Conservation (phyloP, 2,113 vertebrate species). For the Vireo altiloquus region DNA sequence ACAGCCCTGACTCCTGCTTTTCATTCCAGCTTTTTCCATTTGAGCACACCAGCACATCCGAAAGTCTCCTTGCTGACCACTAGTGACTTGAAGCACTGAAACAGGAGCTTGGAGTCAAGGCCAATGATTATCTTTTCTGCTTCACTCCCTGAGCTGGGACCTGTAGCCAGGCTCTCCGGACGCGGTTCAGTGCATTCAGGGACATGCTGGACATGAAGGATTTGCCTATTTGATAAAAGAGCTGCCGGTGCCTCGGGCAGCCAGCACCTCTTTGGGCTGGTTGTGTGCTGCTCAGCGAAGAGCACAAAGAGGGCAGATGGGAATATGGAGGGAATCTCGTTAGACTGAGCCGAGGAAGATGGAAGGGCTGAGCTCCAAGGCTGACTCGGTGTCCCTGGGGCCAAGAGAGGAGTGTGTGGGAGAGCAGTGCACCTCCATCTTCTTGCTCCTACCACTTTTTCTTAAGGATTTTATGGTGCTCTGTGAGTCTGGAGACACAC, state of each 20-base stretch:
- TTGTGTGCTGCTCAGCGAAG: background rate
- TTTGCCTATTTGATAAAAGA: background rate
- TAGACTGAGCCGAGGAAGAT: background rate
- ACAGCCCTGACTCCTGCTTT: background rate
- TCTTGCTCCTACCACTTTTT: background rate
- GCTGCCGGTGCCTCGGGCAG: background rate
- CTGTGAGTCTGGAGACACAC: background rate
- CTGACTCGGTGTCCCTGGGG: background rate
- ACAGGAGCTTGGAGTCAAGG: slow-evolving; percentile 11
- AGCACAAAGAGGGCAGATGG: background rate
- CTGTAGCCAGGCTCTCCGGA: background rate
- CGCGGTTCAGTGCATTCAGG: fast-evolving
- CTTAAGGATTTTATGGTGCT: background rate
- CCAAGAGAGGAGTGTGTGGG: fast-evolving
- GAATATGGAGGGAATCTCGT: background rate
- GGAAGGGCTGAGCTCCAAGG: background rate
- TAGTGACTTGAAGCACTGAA: background rate
- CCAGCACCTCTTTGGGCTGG: background rate
- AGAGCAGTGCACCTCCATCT: background rate
- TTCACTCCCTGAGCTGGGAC: background rate
- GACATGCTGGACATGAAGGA: slow-evolving; percentile 2
- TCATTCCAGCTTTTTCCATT: background rate
- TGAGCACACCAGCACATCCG: background rate
- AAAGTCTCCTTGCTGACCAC: background rate
- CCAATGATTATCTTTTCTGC: background rate